Conservation (phyloP, 2,797 vertebrate genomes). For the Florisuga fusca region DNA sequence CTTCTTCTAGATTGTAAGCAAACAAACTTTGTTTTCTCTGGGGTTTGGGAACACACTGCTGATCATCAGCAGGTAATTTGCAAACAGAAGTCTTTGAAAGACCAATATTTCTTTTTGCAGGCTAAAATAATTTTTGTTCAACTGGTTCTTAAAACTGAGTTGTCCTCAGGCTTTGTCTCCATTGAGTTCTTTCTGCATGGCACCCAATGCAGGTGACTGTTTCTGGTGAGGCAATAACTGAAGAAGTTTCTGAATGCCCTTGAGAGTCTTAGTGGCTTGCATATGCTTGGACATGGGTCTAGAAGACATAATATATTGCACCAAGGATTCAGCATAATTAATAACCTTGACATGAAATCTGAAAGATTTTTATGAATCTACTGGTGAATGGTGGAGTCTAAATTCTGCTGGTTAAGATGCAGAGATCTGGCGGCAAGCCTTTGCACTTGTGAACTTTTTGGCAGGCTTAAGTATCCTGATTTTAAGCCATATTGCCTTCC, state of each 20-base stretch:
- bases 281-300: not conserved
- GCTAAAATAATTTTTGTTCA: not conserved
- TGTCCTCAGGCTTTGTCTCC: not conserved
- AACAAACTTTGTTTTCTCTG: not conserved
- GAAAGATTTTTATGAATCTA: not conserved
- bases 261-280: not conserved
- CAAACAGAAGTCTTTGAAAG: not conserved
- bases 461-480: not conserved
- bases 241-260: not conserved
- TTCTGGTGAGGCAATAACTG: not conserved
- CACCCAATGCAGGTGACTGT: not conserved
- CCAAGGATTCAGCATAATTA: not conserved
- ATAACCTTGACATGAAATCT: not conserved
- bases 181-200: not conserved
- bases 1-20: not conserved
- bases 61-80: accelerated
- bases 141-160: not conserved
- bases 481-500: not conserved
- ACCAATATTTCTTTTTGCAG: not conserved
- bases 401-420: not conserved
- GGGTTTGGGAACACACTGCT: not conserved
- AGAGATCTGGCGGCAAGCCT: not conserved
- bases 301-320: not conserved
- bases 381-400: not conserved
- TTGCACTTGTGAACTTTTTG: not conserved